These are phyloP conservation scores for Epinotia bilunana DNA, from an alignment of 2,888 invertebrate genomes.

Conservation along the genomic window DNA sequence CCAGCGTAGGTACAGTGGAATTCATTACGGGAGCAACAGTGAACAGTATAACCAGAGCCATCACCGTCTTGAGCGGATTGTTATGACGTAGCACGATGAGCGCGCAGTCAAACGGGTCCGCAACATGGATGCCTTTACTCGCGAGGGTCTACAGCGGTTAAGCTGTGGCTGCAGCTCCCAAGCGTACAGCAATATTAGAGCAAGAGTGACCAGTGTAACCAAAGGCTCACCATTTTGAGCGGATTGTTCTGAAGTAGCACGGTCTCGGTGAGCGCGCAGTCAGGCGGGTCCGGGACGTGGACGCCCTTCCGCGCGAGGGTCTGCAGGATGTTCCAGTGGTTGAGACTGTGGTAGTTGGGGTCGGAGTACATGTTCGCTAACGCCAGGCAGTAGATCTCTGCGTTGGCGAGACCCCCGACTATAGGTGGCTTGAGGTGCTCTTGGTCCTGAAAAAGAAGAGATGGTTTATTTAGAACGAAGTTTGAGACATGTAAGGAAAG, in stretches of 20 bases:
- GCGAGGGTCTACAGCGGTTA: conserved; percentile 97
- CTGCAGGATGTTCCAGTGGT: conserved; percentile 97
- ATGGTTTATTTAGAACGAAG: background rate
- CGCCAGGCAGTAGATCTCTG: conserved; percentile 97
- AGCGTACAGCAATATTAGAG: too few relatives aligned
- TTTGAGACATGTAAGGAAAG: too few relatives aligned
- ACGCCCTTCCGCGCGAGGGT: conserved; percentile 96
- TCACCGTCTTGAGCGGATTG: conserved; percentile 96
- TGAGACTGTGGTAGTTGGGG: conserved; percentile 97
- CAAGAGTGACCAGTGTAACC: background rate
- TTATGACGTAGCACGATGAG: conserved; percentile 98
- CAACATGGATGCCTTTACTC: conserved; percentile 94
- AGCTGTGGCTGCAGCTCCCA: conserved; percentile 87
- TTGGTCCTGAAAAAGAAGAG: conserved; percentile 87
- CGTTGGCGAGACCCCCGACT: conserved; percentile 95
- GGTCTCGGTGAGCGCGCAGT: conserved; percentile 96
- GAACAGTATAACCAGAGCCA: conserved; percentile 40
- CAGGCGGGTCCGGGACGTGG: conserved; percentile 91
- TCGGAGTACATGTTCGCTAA: conserved; percentile 98
- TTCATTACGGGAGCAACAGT: background rate
- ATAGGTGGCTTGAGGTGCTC: conserved; percentile 97
- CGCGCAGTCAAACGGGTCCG: conserved; percentile 92
- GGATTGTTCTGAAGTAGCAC: conserved; percentile 98
- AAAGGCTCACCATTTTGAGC: conserved; percentile 90
- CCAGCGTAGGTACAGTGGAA: background rate